Conservation (phyloP, 1,140 invertebrate species). For the Agrypnia vestita region DNA sequence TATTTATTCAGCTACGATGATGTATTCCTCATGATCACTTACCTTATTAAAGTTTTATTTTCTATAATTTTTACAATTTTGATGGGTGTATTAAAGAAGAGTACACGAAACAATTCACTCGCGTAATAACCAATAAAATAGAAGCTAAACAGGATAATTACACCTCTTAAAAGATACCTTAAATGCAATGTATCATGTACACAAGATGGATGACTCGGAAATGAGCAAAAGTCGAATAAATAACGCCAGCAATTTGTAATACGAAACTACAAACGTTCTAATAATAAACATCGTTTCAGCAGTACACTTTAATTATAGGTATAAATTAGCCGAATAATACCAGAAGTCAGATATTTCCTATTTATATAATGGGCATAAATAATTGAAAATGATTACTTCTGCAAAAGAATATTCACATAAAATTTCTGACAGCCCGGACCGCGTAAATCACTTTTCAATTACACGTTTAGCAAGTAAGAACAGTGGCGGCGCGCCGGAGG, state of each 20-base stretch:
- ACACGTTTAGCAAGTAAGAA: conserved; percentile 55
- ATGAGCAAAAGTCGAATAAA: conserved; percentile 1
- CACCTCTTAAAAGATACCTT: background rate
- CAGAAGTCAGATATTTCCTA: conserved; percentile 43
- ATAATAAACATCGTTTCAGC: conserved; percentile 30
- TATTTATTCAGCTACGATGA: too few relatives aligned
- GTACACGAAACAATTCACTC: too few relatives aligned
- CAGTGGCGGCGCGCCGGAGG: conserved; percentile 48
- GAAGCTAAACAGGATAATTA: background rate
- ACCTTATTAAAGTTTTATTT: too few relatives aligned
- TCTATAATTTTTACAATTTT: too few relatives aligned
- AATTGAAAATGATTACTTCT: conserved; percentile 60
- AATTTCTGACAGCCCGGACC: conserved; percentile 60
- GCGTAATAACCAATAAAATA: background rate
- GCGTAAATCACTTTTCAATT: conserved; percentile 62
- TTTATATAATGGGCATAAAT: conserved; percentile 57
- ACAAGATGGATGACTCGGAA: background rate
- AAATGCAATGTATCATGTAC: background rate
- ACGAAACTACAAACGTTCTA: background rate
- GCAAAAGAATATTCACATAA: conserved; percentile 61
- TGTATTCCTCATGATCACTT: too few relatives aligned
- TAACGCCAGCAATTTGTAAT: conserved; percentile 9
- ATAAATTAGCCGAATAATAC: conserved; percentile 42
- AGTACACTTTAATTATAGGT: conserved; percentile 5
- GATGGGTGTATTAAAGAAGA: too few relatives aligned